These are phyloP conservation scores for Baryphthengus martii DNA, from an alignment of 2,113 vertebrate species.

Conservation along the genomic window DNA sequence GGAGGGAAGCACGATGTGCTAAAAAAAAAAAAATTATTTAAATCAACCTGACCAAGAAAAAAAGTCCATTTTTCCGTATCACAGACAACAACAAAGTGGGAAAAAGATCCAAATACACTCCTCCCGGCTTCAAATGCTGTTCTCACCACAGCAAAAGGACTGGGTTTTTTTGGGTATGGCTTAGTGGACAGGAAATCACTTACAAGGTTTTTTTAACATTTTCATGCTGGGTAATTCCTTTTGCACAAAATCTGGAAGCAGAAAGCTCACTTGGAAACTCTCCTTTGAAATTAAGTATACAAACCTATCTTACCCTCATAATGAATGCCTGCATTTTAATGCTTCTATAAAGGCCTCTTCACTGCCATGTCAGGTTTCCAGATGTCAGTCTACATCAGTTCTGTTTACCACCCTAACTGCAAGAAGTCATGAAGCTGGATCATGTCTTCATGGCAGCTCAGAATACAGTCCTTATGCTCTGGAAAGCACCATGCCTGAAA, in stretches of 20 bases:
- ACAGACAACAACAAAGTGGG: background rate
- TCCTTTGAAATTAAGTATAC: background rate
- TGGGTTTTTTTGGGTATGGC: background rate
- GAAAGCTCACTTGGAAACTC: background rate
- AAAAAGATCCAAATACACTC: background rate
- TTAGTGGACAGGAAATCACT: background rate
- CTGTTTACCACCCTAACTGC: background rate
- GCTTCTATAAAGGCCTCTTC: background rate
- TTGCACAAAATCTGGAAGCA: background rate
- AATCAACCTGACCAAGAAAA: background rate
- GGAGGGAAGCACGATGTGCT: background rate
- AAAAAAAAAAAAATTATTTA: background rate
- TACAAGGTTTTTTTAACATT: background rate
- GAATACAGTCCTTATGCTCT: background rate
- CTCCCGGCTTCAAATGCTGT: background rate
- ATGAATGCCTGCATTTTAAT: background rate
- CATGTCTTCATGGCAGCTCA: background rate
- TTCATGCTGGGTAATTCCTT: background rate
- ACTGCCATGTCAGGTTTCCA: background rate
- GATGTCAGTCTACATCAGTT: background rate
- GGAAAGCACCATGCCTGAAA: background rate
- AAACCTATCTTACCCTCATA: background rate
- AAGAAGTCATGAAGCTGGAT: background rate
- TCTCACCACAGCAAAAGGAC: background rate
- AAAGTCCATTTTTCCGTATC: background rate